Base-by-base conservation (phyloP, 2,797 vertebrate species). In the Eulemur rubriventer region DNA sequence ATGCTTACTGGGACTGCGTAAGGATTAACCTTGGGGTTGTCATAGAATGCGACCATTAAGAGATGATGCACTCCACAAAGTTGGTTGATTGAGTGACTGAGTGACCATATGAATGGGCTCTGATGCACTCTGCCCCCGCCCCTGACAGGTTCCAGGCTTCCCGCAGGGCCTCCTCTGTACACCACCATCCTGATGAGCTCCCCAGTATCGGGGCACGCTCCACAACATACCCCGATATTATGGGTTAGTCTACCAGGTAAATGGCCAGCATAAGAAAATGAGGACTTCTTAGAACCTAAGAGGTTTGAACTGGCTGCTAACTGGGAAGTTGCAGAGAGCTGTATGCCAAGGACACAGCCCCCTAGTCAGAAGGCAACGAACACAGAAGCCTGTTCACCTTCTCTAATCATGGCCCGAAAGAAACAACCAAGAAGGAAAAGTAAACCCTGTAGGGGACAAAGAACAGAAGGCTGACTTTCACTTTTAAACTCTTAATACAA, bases 401-500 rank as follows among this genome's bases (percentile, higher is more conserved):
- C 63, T 81, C 38, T 61, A 26, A 67, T 18, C 1, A 7, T 0
- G 9, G 33, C 33, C 33, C 13, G 41, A 65, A 57, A 93, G 2
- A 88, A 35, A 88, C 0, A 1, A 89, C 5, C 14, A 4, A 52
- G 55, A 28, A 6, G 35, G 59, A 73, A 92, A 94, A 69, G 69
- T 26, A n/a, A 89, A 78, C 16, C 65, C 6, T 6, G 11, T 59
- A 9, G 13, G 48, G 7, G 61, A 52, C 43, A 70, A 79, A 83
- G 13, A 91, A 48, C 41, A 94, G 35, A 59, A 85, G 24, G 12
- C 26, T 28, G 12, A 18, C 24, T n/a, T 75, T 57, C 33, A 48
- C 61, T 87, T 89, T 81, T 30, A 61, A 82, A 92, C 8, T 72
- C 55, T 86, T 50, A 78, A 73, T 67, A 91, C 41, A 96, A 89